Evolutionary conservation across 2,113 vertebrate species (phyloP).

Genomic region (Leuciscus idus): DNA sequence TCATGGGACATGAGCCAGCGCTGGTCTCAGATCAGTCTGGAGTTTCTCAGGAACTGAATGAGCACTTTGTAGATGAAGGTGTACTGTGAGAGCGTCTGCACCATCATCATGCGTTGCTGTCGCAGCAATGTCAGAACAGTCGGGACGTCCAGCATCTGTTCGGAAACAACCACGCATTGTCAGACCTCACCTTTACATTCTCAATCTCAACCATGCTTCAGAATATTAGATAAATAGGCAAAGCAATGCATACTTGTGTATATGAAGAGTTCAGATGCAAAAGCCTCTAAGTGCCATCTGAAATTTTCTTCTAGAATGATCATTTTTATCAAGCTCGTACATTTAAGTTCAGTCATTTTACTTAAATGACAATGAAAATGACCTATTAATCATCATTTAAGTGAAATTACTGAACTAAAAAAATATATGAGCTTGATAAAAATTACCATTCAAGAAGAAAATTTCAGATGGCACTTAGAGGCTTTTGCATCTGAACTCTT

Average conservation of each 20-base stretch:
- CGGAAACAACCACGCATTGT: constrained; percentile 46
- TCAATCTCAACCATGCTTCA: background rate
- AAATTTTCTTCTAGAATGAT: too few relatives aligned
- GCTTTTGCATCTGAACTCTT: too few relatives aligned
- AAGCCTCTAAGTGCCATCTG: too few relatives aligned
- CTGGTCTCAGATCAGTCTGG: constrained; percentile 87
- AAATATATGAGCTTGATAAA: too few relatives aligned
- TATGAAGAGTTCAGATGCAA: too few relatives aligned
- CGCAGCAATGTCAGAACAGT: constrained; percentile 84
- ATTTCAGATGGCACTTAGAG: too few relatives aligned
- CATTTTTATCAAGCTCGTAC: too few relatives aligned
- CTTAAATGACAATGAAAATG: too few relatives aligned
- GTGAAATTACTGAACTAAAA: too few relatives aligned
- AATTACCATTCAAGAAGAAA: too few relatives aligned
- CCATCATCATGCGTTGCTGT: constrained; percentile 95
- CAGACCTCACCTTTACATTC: background rate
- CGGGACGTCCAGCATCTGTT: constrained; percentile 87
- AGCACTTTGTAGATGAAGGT: constrained; percentile 94
- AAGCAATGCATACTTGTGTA: background rate
- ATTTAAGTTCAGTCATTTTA: too few relatives aligned
- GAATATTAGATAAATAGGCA: background rate
- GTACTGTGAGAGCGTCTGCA: constrained; percentile 95
- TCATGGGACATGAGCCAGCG: background rate
- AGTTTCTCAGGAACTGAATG: constrained; percentile 93
- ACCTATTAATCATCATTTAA: too few relatives aligned